Base-by-base conservation (phyloP, 2,113 vertebrate species). In the Eurystomus gularis region DNA sequence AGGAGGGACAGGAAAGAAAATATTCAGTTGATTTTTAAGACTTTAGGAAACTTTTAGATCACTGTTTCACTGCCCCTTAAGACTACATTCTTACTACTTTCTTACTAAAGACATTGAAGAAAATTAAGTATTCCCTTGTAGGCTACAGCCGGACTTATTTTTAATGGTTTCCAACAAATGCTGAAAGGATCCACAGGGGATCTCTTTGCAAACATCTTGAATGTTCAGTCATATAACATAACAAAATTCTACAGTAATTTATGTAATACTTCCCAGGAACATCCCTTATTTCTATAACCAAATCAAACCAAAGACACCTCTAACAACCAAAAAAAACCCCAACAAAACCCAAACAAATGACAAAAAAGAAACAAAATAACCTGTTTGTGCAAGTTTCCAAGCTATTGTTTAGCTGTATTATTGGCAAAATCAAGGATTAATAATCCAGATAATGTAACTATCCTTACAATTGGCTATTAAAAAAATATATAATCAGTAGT, bases 301-400 rank as follows among this genome's bases (percentile, higher is more conserved):
- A 94, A 75, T 0, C 0, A 26, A 88, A 1, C 17, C 65, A 75
- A 13, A 11, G 18, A 25, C 4, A 12, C 10, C 33, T 4, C 4
- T 7, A 58, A 18, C 10, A 73, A 10, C 19, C 64, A 8, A 17
- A 64, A 37, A 7, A 49, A 42, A 39, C 3, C 3, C 4, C 23
- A 64, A 29, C 7, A 29, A 29, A 29, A 44, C 11, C 42, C 4
- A 49, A 49, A 17, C 5, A 42, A 31, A 65, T 17, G 13, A 28
- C 17, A 42, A 57, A 8, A 11, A 33, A 76, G 48, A 23, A 44
- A 6, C 7, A 19, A 26, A 77, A 54, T 6, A 42, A 40, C 8
- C 40, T 65, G 26, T 6, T 72, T 86, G 3, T 68, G 13, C 18
- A 72, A 46, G 6, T 39, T 71, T 88, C 49, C 10, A n/a, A 61